Conservation (phyloP, 2,888 invertebrate species). For the Drosophila mimetica region DNA sequence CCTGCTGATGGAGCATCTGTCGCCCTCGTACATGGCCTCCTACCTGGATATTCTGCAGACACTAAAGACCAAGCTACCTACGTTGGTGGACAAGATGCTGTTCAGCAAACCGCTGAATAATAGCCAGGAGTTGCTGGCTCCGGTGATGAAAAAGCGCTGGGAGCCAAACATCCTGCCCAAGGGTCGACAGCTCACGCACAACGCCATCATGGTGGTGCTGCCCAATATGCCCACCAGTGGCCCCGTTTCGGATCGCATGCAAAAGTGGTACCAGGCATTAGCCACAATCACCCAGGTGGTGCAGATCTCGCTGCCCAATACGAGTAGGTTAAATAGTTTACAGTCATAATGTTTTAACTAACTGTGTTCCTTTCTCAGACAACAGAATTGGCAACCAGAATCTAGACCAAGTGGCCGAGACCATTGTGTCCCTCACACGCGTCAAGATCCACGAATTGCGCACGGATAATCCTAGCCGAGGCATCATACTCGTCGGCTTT, state of each 20-base stretch:
- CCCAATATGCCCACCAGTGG: slow-evolving; percentile 86
- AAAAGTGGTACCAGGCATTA: slow-evolving; percentile 89
- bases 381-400: slow-evolving; percentile 80
- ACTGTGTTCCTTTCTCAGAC: slow-evolving; percentile 46
- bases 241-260: slow-evolving; percentile 85
- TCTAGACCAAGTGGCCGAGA: slow-evolving; percentile 86
- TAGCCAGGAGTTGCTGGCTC: slow-evolving; percentile 87
- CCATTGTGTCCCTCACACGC: slow-evolving; percentile 88
- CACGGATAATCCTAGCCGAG: slow-evolving; percentile 88
- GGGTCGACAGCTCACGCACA: slow-evolving; percentile 88
- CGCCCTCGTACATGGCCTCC: slow-evolving; percentile 88
- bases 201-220: slow-evolving; percentile 88
- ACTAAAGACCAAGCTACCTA: slow-evolving; percentile 88
- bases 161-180: slow-evolving; percentile 89
- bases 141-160: slow-evolving; percentile 88
- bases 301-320: slow-evolving; percentile 82
- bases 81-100: slow-evolving; percentile 90
- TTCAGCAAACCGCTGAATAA: slow-evolving; percentile 86
- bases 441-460: slow-evolving; percentile 90
- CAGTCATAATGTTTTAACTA: too few relatives aligned
- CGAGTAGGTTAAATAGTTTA: too few relatives aligned
- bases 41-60: slow-evolving; percentile 92
- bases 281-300: slow-evolving; percentile 89
- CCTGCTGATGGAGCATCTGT: slow-evolving; percentile 88
- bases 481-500: slow-evolving; percentile 91